Conservation (phyloP, 2,797 vertebrate species). For the Liasis olivaceus region DNA sequence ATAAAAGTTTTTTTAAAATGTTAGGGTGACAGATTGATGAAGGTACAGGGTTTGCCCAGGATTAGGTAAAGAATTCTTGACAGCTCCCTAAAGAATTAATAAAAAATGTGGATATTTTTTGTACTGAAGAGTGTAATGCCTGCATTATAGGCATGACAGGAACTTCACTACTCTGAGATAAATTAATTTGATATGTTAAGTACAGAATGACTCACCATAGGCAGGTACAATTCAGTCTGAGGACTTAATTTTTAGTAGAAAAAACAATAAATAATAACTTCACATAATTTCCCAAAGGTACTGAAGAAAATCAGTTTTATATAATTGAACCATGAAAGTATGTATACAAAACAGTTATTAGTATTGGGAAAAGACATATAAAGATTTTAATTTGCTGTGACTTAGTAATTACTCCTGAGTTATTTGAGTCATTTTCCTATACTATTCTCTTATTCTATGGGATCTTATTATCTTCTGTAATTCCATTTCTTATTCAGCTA, state of each 20-base stretch:
- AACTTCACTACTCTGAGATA: conserved; percentile 9
- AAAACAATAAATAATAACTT: not conserved
- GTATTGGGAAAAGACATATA: conserved; percentile 49
- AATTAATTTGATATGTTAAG: not conserved
- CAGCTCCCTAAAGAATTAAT: conserved; percentile 22
- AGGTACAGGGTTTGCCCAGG: not conserved
- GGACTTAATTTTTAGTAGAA: not conserved
- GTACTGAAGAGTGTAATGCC: not conserved
- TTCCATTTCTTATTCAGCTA: conserved; percentile 66
- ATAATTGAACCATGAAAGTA: not conserved
- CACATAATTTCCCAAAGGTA: not conserved
- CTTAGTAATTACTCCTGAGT: conserved; percentile 44
- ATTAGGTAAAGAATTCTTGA: not conserved
- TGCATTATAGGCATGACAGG: not conserved
- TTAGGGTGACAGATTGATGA: conserved; percentile 4
- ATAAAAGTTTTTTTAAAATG: not conserved
- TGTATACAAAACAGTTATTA: not conserved
- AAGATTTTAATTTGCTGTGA: conserved; percentile 52
- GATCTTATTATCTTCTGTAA: conserved; percentile 42
- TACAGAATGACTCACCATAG: not conserved
- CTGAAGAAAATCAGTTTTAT: not conserved
- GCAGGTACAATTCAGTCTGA: not conserved
- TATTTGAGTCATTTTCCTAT: conserved; percentile 63
- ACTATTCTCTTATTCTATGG: conserved; percentile 51
- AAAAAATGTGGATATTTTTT: conserved; percentile 20